A percentile compares a stretch with the other conserved stretches of the same genome.
These are phyloP conservation scores for Ciconia nigra DNA, from an alignment of 2,797 vertebrate genomes.

Conservation along the genomic window DNA sequence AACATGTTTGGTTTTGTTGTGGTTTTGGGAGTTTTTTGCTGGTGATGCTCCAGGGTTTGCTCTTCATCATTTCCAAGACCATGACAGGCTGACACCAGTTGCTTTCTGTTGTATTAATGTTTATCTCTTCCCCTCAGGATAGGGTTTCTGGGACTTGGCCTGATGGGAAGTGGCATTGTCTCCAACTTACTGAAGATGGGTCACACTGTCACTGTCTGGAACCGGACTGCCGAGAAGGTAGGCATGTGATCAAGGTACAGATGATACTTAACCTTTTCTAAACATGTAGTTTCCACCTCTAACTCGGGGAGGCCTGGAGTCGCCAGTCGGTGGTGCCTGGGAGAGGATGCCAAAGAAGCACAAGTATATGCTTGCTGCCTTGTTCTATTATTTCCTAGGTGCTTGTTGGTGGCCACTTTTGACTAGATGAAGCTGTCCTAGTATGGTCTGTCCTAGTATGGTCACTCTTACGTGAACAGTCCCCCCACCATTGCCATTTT, in stretches of 20 bases:
- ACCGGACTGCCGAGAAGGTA: constrained; percentile 98
- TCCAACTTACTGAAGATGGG: constrained; percentile 98
- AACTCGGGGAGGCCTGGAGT: background rate
- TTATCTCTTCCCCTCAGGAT: constrained; percentile 78
- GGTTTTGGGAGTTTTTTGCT: background rate
- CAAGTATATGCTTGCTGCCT: background rate
- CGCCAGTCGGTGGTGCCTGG: background rate
- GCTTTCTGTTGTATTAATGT: background rate
- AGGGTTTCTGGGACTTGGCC: constrained; percentile 95
- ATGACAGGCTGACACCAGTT: background rate
- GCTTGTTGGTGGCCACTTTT: background rate
- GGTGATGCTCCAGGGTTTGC: background rate
- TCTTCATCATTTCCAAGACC: background rate
- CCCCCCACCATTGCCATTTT: background rate
- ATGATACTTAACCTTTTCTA: background rate
- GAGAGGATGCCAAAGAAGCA: background rate
- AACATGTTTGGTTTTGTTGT: background rate
- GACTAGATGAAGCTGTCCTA: background rate
- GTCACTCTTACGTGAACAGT: background rate
- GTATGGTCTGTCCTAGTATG: background rate
- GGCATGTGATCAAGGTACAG: background rate
- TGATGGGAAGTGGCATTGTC: constrained; percentile 98
- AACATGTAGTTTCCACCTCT: background rate
- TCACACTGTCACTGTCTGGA: constrained; percentile 97
- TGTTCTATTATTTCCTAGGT: background rate